These are phyloP conservation scores for Andrena bicolor DNA, from an alignment of 2,888 invertebrate genomes.

Conservation along the genomic window DNA sequence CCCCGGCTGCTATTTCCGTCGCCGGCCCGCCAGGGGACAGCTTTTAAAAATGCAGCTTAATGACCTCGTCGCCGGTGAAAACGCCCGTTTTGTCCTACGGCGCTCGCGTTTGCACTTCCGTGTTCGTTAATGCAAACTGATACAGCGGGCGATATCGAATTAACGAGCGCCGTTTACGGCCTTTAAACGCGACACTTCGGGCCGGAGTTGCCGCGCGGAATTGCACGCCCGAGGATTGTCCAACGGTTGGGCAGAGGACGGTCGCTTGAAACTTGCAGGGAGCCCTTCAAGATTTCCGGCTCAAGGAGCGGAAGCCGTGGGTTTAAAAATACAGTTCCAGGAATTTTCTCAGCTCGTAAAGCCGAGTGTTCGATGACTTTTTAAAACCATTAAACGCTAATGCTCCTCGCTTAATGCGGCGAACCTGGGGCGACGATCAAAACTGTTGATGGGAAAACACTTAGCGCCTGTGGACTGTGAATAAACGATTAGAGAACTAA, in stretches of 20 bases:
- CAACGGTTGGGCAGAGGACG: neutral
- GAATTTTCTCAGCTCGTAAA: neutral
- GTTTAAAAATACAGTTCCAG: neutral
- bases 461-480: too few species aligned
- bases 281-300: constrained; percentile 5
- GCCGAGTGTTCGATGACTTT: neutral
- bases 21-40: constrained; percentile 37
- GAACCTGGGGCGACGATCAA: too few species aligned
- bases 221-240: constrained; percentile 32
- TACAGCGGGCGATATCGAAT: constrained; percentile 45
- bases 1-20: constrained; percentile 45
- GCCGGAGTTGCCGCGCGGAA: constrained; percentile 15
- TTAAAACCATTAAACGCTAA: too few species aligned
- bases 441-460: too few species aligned
- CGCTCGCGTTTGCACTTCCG: constrained; percentile 30
- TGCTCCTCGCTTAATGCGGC: too few species aligned
- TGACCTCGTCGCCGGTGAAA: constrained; percentile 45
- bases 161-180: constrained; percentile 48
- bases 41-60: constrained; percentile 64
- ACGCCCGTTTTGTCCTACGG: constrained; percentile 32
- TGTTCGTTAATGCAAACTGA: constrained; percentile 55
- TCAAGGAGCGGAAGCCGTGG: neutral
- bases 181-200: constrained; percentile 49
- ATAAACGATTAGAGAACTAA: too few species aligned
- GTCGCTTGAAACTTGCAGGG: constrained; percentile 13